Evolutionary conservation across 2,113 vertebrate genomes (phyloP), one percentile per base, ranked within the genome.

Genomic region (Manacus vitellinus): DNA sequence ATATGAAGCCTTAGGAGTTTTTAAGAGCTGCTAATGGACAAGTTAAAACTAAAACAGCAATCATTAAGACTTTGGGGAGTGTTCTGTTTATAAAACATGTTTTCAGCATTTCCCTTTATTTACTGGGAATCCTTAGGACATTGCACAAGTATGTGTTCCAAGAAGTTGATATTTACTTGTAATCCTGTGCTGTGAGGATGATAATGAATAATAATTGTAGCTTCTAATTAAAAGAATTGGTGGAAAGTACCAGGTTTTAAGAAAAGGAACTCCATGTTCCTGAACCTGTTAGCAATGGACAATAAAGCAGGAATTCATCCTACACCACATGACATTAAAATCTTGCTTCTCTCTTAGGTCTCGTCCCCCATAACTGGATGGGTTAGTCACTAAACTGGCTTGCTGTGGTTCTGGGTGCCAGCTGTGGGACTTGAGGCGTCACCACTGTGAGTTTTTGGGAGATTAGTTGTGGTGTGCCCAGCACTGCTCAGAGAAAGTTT

Each of bases 401-500:
- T 0, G 0, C 23, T 0, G 3, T n/a, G 56, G 1, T 51, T 89
- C 88, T 55, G 14, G 33, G 30, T 73, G 49, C 62, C 44, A 70
- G 19, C 75, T 30, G 12, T 9, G 16, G 25, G 19, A 61, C 16
- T 17, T 73, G 85, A 35, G 59, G 18, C 46, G 27, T 39, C 47
- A 39, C 35, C 51, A 5, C 25, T 22, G 35, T 0, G 0, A 33
- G 11, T 17, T 54, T 5, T 7, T 54, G 30, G 25, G 47, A 27
- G 41, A 21, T 35, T 7, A 2, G 8, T 20, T 74, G 51, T 0
- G 0, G 16, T 63, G 30, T 51, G 39, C n/a, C 35, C n/a, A 31
- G 62, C 49, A 37, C 28, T 70, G 28, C n/a, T 37, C 43, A 15
- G 31, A 23, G 30, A 27, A 30, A 31, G 44, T 51, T 70, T 86